These are phyloP conservation scores for Forbesichthys agassizii DNA, from an alignment of 2,113 vertebrate genomes.

Conservation along the genomic window DNA sequence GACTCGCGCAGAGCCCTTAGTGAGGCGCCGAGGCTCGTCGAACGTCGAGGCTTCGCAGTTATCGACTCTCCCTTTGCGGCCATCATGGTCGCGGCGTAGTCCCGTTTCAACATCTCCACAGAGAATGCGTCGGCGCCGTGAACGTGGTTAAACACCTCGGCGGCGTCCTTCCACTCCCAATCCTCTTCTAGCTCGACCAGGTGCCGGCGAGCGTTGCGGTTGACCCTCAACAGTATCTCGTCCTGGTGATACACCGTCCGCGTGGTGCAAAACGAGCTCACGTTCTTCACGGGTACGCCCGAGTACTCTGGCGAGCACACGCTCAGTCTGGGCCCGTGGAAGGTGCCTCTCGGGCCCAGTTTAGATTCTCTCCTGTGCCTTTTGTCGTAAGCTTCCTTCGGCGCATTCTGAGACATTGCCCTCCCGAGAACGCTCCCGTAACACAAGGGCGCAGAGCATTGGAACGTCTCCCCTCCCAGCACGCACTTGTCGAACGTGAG, in stretches of 20 bases:
- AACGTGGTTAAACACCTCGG: too few species aligned
- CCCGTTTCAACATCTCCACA: not conserved
- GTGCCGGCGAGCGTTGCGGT: not conserved
- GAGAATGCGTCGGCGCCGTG: too few species aligned
- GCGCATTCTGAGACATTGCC: not conserved
- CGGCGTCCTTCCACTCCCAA: too few species aligned
- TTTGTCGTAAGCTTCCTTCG: too few species aligned
- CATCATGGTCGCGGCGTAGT: conserved; percentile 1
- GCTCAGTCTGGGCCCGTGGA: not conserved
- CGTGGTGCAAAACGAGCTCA: too few species aligned
- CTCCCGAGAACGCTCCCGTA: not conserved
- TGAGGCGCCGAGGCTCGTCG: not conserved
- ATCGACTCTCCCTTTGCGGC: too few species aligned
- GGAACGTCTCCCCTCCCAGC: conserved; percentile 3
- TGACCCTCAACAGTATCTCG: not conserved
- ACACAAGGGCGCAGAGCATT: not conserved
- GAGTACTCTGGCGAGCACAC: not conserved
- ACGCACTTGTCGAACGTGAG: conserved; percentile 3
- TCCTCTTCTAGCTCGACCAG: not conserved
- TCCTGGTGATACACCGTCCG: not conserved
- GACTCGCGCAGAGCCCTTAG: too few species aligned
- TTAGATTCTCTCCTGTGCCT: not conserved
- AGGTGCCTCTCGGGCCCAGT: conserved; percentile 1
- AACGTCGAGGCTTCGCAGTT: not conserved
- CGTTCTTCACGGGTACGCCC: not conserved